Conservation (phyloP, 2,113 vertebrate genomes). For the Origma solitaria region DNA sequence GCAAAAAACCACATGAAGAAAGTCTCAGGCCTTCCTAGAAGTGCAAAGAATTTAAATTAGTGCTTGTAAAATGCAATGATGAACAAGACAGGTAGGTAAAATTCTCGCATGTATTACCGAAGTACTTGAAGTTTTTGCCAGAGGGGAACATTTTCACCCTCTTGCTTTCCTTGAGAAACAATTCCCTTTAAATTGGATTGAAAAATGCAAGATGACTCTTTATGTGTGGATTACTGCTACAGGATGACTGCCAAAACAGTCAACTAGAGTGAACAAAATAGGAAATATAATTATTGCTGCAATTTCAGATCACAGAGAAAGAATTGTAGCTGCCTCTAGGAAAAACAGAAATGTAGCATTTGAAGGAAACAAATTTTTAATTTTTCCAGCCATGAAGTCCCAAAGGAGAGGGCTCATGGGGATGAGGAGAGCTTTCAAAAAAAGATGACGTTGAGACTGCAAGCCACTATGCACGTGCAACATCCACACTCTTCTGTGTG, state of each 20-base stretch:
- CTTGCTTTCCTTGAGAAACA: conserved; percentile 44
- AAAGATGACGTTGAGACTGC: not conserved
- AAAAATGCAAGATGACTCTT: conserved; percentile 43
- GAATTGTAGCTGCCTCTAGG: conserved; percentile 24
- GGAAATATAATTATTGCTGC: conserved; percentile 57
- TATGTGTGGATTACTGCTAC: conserved; percentile 40
- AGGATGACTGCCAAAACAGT: conserved; percentile 52
- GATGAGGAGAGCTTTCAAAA: not conserved
- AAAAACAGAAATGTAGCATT: conserved; percentile 1
- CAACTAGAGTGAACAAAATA: conserved; percentile 32
- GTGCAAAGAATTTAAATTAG: conserved; percentile 39
- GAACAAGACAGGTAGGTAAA: conserved; percentile 10
- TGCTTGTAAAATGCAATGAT: conserved; percentile 15
- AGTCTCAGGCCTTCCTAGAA: not conserved
- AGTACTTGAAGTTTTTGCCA: conserved; percentile 15
- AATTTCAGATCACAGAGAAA: conserved; percentile 37
- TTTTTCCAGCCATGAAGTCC: conserved; percentile 4
- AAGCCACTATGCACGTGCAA: not conserved
- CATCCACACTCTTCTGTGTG: not conserved
- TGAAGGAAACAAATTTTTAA: conserved; percentile 25
- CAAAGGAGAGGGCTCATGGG: not conserved
- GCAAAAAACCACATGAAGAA: not conserved
- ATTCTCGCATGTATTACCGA: not conserved
- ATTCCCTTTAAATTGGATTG: conserved; percentile 52
- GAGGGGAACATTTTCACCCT: conserved; percentile 30